Evolutionary conservation across 2,888 invertebrate species (phyloP), one percentile per base, ranked within the genome.

Genomic region (Meliscaeva auricollis): DNA sequence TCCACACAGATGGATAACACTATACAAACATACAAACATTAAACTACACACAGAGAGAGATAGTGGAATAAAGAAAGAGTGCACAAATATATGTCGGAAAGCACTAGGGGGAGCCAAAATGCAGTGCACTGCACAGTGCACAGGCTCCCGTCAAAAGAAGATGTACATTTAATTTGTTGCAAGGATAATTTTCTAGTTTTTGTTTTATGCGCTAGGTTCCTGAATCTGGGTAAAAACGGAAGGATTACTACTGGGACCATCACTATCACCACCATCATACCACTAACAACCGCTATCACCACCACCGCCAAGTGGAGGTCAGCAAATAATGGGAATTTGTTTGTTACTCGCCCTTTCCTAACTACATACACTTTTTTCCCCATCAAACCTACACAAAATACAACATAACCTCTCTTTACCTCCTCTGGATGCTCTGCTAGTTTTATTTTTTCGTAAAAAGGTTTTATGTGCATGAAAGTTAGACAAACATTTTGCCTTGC

Each of bases 161-260:
- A 69, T 85, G 75, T 81, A 77, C 85, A 85, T 85, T 85, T 85
- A 85, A 85, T 85, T 85, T 85, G 85, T 85, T 77, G 85, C 76
- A 77, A 85, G 85, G 76, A 85, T 85, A 81, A 77, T 81, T 80
- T 50, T 81, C 85, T 64, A 81, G 76, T 81, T 85, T 76, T 77
- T 70, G 77, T 77, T 81, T 85, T 76, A 44, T 44, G 41, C 22
- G 15, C 26, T 30, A 2, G 74, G 74, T 46, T 46, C 41, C 22
- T 69, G 68, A 81, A 73, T 54, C 76, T 69, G 41, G 73, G 22
- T 32, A 69, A 69, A 64, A 58, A 54, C 62, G 60, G 17, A 38
- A 38, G 70, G 62, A 73, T 75, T 75, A 68, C 79, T 44, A 52
- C 38, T 46, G 79, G 84, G 80, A 68, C 38, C 54, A n/a, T 11